Evolutionary conservation across 2,113 vertebrate species (phyloP).

Genomic region (Oostethus manadensis): DNA sequence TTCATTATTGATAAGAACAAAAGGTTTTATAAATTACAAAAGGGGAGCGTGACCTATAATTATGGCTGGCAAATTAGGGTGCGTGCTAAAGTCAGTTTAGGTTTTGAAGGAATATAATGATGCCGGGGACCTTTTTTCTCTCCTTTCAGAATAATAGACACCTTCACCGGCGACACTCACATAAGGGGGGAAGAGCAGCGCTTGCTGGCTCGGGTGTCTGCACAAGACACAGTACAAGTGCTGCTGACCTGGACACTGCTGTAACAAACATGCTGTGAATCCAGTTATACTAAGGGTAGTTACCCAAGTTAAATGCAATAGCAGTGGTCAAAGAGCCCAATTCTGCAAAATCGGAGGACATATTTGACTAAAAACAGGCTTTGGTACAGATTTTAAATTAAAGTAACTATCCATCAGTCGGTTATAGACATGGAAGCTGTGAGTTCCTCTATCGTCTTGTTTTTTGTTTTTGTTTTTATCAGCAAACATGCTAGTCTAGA

Average conservation of each 20-base stretch:
- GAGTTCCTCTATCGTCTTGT: no score
- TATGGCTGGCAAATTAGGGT: conserved; percentile 96
- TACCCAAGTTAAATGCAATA: no score
- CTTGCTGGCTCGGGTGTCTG: conserved; percentile 77
- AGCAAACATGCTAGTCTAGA: no score
- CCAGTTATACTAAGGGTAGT: no score
- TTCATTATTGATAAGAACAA: conserved; percentile 99
- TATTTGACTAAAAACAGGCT: no score
- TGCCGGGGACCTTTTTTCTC: conserved; percentile 81
- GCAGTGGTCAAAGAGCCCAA: no score
- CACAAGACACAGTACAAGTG: conserved; percentile 70
- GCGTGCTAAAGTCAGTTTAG: conserved; percentile 86
- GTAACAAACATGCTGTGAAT: no score
- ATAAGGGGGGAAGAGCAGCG: conserved; percentile 70
- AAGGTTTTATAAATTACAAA: conserved; percentile 90
- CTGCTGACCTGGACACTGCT: conserved; percentile 53
- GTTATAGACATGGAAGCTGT: no score
- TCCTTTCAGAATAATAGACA: conserved; percentile 86
- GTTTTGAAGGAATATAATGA: conserved; percentile 95
- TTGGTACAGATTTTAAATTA: no score
- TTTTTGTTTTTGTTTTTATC: no score
- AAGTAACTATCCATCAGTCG: no score
- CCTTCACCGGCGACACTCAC: conserved; percentile 75
- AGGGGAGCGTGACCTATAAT: conserved; percentile 95
- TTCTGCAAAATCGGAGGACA: no score